A percentile compares a stretch with the other conserved stretches of the same genome.
Conservation (phyloP, 2,888 invertebrate genomes). For the Neria commutata region DNA sequence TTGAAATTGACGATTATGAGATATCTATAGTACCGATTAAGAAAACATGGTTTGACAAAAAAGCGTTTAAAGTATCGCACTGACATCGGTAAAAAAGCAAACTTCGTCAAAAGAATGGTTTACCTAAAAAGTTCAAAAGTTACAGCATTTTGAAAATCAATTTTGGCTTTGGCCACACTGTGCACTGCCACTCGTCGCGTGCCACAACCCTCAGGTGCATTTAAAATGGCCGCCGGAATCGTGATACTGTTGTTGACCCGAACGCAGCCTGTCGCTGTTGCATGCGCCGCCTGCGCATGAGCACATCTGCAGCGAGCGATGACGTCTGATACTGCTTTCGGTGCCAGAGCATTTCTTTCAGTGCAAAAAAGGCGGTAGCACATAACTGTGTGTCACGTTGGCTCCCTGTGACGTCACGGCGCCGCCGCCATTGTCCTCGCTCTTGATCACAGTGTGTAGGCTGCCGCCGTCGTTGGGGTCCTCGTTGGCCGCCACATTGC, state of each 20-base stretch:
- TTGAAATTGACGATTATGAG: no score
- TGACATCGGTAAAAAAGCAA: no score
- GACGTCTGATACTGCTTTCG: slow-evolving; percentile 47
- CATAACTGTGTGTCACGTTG: slow-evolving; percentile 60
- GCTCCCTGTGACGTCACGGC: slow-evolving; percentile 29
- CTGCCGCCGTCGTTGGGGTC: slow-evolving; percentile 48
- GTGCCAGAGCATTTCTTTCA: slow-evolving; percentile 61
- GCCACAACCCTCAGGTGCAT: background rate
- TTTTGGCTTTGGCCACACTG: no score
- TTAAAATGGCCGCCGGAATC: slow-evolving; percentile 47
- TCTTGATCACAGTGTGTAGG: slow-evolving; percentile 59
- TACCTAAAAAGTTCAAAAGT: no score
- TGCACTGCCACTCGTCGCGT: no score
- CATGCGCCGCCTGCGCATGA: slow-evolving; percentile 20
- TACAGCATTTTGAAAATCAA: no score
- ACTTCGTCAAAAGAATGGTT: no score
- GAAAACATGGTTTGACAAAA: no score
- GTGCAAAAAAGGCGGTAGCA: slow-evolving; percentile 63
- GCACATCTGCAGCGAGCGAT: slow-evolving; percentile 29
- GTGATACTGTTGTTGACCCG: slow-evolving; percentile 12
- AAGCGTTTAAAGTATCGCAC: no score
- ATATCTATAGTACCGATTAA: no score
- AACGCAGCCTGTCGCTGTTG: background rate
- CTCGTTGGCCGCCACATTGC: slow-evolving; percentile 32
- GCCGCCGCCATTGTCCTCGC: slow-evolving; percentile 47